phyloP scores from a whole-genome alignment of 1,140 invertebrate species.

The Musca vetustissima region DNA sequence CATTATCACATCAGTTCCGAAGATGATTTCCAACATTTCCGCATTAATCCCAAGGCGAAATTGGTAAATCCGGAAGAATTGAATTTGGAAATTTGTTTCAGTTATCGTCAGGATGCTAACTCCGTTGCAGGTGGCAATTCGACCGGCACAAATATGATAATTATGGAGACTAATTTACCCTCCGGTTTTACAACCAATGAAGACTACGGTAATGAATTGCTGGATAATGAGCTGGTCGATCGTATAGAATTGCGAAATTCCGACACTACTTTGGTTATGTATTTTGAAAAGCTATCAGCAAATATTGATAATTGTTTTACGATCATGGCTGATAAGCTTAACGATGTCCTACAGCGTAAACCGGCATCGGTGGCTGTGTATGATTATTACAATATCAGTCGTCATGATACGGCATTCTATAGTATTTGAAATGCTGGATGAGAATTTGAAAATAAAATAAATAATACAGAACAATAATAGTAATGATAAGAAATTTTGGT shows the following conservation, averaged over 20 bases:
- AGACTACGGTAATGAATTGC: constrained; percentile 38
- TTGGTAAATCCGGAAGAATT: constrained; percentile 70
- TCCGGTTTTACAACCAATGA: constrained; percentile 71
- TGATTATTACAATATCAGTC: constrained; percentile 86
- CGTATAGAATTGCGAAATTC: constrained; percentile 76
- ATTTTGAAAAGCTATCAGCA: constrained; percentile 77
- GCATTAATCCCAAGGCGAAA: constrained; percentile 75
- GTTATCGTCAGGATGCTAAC: constrained; percentile 19
- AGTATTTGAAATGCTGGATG: background rate
- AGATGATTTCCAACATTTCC: constrained; percentile 76
- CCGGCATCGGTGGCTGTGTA: constrained; percentile 82
- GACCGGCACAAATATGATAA: constrained; percentile 76
- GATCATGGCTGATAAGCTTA: constrained; percentile 78
- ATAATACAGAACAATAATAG: too few relatives aligned
- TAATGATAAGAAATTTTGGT: too few relatives aligned
- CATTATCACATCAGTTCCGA: constrained; percentile 81
- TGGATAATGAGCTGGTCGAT: constrained; percentile 42
- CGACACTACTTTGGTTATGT: constrained; percentile 76
- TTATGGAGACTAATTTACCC: constrained; percentile 82
- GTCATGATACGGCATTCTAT: constrained; percentile 74
- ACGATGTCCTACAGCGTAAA: constrained; percentile 82
- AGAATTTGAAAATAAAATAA: too few relatives aligned
- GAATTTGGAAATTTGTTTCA: constrained; percentile 70
- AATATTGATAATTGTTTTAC: constrained; percentile 75
- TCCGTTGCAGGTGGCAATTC: constrained; percentile 13